Evolutionary conservation across 2,797 vertebrate species (phyloP).

Genomic region (Acanthornis magna): DNA sequence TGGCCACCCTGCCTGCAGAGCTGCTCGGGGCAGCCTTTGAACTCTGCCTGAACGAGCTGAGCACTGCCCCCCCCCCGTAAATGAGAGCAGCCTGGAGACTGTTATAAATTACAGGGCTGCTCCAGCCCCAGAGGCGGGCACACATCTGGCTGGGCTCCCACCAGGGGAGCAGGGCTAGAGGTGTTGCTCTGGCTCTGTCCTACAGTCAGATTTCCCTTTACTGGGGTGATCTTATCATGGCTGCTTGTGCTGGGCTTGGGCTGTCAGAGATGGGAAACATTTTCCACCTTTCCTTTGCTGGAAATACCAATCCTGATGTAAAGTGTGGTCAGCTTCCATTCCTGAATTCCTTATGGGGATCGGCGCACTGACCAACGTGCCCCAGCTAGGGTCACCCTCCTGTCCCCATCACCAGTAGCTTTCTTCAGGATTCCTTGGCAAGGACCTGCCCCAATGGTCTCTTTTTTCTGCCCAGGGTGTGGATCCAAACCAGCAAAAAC

Average conservation of each 20-base stretch:
- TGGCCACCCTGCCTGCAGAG: background rate
- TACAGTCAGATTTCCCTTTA: background rate
- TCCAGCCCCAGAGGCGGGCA: slow-evolving; percentile 30
- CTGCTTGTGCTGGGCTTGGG: background rate
- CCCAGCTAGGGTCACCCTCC: background rate
- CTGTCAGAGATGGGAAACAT: background rate
- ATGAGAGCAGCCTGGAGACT: slow-evolving; percentile 45
- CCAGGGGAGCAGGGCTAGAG: background rate
- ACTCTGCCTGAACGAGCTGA: background rate
- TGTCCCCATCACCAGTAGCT: background rate
- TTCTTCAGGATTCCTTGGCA: background rate
- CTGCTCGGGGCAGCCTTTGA: background rate
- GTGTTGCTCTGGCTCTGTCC: background rate
- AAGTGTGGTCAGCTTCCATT: background rate
- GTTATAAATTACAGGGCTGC: slow-evolving; percentile 2
- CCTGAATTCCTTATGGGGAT: rapidly evolving
- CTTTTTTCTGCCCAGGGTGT: background rate
- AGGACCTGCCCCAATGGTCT: background rate
- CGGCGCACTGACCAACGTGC: background rate
- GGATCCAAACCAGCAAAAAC: background rate
- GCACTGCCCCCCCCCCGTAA: background rate
- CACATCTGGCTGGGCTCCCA: slow-evolving; percentile 18
- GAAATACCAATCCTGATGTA: background rate
- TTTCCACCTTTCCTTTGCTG: background rate
- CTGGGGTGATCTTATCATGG: background rate